Base-by-base conservation (phyloP, 2,888 invertebrate genomes). In the Perdita meconis region DNA sequence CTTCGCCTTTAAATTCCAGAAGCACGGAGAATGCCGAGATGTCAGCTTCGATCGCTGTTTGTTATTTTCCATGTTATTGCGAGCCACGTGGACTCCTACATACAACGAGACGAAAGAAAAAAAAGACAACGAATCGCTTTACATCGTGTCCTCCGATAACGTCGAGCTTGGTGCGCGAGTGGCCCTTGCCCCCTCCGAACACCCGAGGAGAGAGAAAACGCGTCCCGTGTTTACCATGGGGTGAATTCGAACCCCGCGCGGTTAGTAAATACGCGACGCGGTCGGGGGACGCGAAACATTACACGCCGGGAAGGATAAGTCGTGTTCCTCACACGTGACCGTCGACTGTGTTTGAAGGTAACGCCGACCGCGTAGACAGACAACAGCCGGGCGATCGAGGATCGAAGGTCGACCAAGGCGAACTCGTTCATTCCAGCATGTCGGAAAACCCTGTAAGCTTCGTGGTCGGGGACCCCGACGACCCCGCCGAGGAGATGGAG, bases 401-500 rank as follows among this genome's bases (percentile, higher is more conserved):
- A 47, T 63, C 78, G 53, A 63, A 53, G 50, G 59, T 63, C 74
- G 53, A 63, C 56, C 44, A 59, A 66, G 70, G 34, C 12, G 68
- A 34, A 22, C 38, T 24, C 30, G 38, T 50, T 65, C 34, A 67
- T 34, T 22, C 53, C 36, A 67, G 47, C 22, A 90, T 92, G 90
- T 81, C 90, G 76, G 90, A 91, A 61, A 68, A 86, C 63, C 87
- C 90, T 71, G 92, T 92, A 74, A 92, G 91, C 83, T 92, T 92
- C 82, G 90, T 92, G 81, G 87, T 92, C 80, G 92, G 92, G 42
- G 92, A 87, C 10, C 88, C 89, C 36, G 89, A 89, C 68, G 82
- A 82, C 40, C 71, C 74, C 26, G 64, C 19, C 69, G 90, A 89
- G 68, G 88, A 92, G 79, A 90, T 85, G 47, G 90, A 88, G 74